phyloP scores from a whole-genome alignment of 1,140 invertebrate genomes.

The Philaenus spumarius region DNA sequence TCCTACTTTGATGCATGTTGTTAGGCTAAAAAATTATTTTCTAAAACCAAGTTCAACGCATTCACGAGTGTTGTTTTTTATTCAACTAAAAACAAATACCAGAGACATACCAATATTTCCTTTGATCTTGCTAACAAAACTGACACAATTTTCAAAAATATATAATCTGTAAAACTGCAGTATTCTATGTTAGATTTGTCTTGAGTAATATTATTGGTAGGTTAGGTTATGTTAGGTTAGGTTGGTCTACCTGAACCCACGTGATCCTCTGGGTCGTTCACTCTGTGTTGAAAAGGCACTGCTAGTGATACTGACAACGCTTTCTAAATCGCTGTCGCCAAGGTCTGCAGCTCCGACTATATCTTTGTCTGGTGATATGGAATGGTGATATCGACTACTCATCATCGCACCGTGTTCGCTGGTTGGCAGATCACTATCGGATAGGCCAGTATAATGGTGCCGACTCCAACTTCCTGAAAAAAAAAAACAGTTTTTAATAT shows the following conservation, averaged over 20 bases:
- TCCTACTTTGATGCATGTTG: too few species aligned
- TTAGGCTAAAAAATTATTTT: too few species aligned
- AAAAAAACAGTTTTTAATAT: neutral
- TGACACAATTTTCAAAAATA: too few species aligned
- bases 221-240: too few species aligned
- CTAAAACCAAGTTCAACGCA: too few species aligned
- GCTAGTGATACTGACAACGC: slow-evolving; percentile 75
- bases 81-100: too few species aligned
- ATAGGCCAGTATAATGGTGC: slow-evolving; percentile 69
- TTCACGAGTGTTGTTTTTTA: too few species aligned
- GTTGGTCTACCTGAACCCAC: slow-evolving; percentile 47
- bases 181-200: too few species aligned
- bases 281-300: slow-evolving; percentile 90
- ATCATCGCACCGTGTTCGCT: slow-evolving; percentile 39
- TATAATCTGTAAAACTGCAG: too few species aligned
- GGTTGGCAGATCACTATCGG: slow-evolving; percentile 68
- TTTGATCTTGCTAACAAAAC: too few species aligned
- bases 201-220: too few species aligned
- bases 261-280: slow-evolving; percentile 70
- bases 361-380: slow-evolving; percentile 61
- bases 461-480: slow-evolving; percentile 57
- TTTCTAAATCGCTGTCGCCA: slow-evolving; percentile 83
- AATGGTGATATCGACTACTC: slow-evolving; percentile 38
- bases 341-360: slow-evolving; percentile 52
- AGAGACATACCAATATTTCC: too few species aligned